Conservation (phyloP, 2,113 vertebrate species). For the Serinus canaria region DNA sequence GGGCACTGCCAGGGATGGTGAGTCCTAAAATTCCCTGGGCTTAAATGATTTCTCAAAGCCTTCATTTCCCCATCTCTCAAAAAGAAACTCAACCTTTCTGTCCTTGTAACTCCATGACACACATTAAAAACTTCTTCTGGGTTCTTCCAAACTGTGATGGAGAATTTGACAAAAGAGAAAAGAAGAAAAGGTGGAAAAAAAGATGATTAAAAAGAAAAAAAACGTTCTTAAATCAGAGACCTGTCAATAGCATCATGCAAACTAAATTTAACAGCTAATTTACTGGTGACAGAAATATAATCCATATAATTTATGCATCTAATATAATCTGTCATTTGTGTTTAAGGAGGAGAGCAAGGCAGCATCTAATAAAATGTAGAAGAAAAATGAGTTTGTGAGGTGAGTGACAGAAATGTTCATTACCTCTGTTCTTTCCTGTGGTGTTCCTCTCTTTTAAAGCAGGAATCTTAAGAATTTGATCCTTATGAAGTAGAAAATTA, state of each 20-base stretch:
- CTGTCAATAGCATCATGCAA: conserved; percentile 36
- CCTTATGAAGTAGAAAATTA: conserved; percentile 27
- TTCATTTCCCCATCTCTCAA: background rate
- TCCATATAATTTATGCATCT: conserved; percentile 59
- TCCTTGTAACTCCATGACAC: background rate
- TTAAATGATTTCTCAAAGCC: background rate
- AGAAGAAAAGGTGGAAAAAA: background rate
- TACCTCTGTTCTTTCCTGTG: conserved; percentile 6
- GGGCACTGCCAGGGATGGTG: background rate
- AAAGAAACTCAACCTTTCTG: background rate
- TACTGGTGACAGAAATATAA: conserved; percentile 57
- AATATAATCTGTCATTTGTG: conserved; percentile 60
- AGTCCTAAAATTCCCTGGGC: background rate
- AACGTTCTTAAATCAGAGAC: background rate
- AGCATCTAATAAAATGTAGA: conserved; percentile 39
- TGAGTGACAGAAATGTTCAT: conserved; percentile 59
- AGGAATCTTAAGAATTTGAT: conserved; percentile 5
- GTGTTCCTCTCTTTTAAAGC: conserved; percentile 1
- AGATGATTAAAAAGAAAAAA: background rate
- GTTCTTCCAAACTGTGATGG: background rate
- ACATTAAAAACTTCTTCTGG: background rate
- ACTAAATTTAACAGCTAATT: conserved; percentile 63
- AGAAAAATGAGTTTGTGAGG: conserved; percentile 30
- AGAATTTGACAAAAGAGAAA: background rate
- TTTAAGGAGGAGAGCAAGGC: conserved; percentile 41